Evolutionary conservation across 2,113 vertebrate species (phyloP), one percentile per base, ranked within the genome.

Genomic region (Xenopus laevis): DNA sequence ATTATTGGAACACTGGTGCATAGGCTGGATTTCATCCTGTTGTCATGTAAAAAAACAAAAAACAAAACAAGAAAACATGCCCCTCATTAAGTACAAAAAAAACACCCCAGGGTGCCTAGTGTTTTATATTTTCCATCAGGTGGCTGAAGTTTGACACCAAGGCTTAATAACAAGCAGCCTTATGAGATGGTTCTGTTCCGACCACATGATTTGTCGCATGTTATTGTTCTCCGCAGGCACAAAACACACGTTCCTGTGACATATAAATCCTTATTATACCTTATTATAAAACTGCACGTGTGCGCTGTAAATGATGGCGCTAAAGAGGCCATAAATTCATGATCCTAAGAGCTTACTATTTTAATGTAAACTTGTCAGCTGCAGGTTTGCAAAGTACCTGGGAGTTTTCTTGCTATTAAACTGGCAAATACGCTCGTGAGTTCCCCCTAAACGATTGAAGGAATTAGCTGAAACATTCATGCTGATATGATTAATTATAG

Each of bases 61-160:
- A 27, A 27, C 1, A n/a, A n/a, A n/a, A n/a, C 61, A 52, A 45
- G 33, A 76, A 47, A 69, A 74, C 73, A 44, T 55, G 50, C 58
- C 11, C 46, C 65, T 69, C 73, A 76, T 76, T 76, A 76, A 20
- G 57, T 16, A 15, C 10, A 52, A 57, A 60, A 68, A 40, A 63
- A 66, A 69, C 59, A 63, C 73, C 66, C 73, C 73, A 69, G 73
- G 66, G 73, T 61, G 59, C 27, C 27, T 55, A 16, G 44, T 13
- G 21, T 63, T 76, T 76, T 76, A 76, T 69, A 68, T 69, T 50
- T 47, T 44, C 58, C 58, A 55, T 75, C 73, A 75, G 73, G 65
- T 76, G 66, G 73, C 52, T 76, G 18, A 11, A 40, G 30, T 55
- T 55, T 62, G 59, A 76, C 52, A 76, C 68, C 69, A 69, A 69